Percentiles rank a stretch among this genome's conserved stretches.
Conservation (phyloP, 1,140 invertebrate species). For the Trachymyrmex septentrionalis region DNA sequence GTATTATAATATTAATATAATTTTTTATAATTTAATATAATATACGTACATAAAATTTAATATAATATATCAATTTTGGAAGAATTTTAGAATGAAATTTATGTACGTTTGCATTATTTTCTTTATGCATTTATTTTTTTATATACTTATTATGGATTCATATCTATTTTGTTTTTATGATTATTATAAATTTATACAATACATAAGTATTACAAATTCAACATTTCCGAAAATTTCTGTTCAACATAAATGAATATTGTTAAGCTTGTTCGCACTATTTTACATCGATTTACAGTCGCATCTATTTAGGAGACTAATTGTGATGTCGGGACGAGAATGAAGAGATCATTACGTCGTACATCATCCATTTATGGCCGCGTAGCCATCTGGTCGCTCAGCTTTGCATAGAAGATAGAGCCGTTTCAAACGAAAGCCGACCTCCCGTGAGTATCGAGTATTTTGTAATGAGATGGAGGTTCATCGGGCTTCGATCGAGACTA, state of each 20-base stretch:
- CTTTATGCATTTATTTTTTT: not conserved
- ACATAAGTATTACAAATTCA: not conserved
- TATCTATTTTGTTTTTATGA: not conserved
- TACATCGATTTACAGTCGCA: constrained; percentile 31
- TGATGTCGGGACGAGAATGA: constrained; percentile 77
- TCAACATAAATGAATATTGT: constrained; percentile 8
- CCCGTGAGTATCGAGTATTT: constrained; percentile 83
- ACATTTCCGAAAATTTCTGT: not conserved
- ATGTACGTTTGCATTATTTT: not conserved
- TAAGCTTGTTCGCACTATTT: constrained; percentile 33
- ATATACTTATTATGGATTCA: not conserved
- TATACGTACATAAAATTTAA: not conserved
- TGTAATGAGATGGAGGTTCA: constrained; percentile 62
- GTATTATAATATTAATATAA: not conserved
- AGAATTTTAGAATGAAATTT: not conserved
- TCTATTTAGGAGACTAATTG: constrained; percentile 70
- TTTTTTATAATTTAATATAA: not conserved
- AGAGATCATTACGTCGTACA: constrained; percentile 78
- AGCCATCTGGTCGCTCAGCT: constrained; percentile 75
- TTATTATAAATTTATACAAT: not conserved
- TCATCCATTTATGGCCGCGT: constrained; percentile 80
- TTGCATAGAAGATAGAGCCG: constrained; percentile 80
- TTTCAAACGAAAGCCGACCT: constrained; percentile 82
- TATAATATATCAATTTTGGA: not conserved
- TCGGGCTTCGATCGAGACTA: constrained; percentile 8